Evolutionary conservation across 2,888 invertebrate species (phyloP), one percentile per base, ranked within the genome.

Genomic region (Thalpophila matura): DNA sequence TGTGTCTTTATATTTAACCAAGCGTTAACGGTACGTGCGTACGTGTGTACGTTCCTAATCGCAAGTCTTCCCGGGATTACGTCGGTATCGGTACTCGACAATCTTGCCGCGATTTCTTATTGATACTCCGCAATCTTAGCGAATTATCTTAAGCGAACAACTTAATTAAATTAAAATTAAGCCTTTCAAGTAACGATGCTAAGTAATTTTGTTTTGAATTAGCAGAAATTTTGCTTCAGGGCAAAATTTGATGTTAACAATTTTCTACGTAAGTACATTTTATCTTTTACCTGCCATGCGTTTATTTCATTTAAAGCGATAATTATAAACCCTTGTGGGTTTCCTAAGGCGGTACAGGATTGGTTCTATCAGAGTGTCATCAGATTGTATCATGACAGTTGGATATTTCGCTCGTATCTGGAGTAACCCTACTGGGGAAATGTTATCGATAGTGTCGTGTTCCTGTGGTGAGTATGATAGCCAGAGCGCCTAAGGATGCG

Each of bases 91-190:
- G 12, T 20, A 49, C 38, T 40, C 9, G 7, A 4, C 14, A 31
- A 64, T 64, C 26, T 51, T 26, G n/a, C 38, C 24, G 14, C 5
- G 14, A 26, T n/a, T n/a, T 50, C 31, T 33, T 66, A 22, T 42
- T n/a, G 7, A 5, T 27, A 24, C 31, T 26, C 27, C 5, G 20
- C 29, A 42, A 61, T 61, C 46, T 61, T 37, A 4, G 16, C 29
- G 46, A 42, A 47, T 51, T 29, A 46, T 51, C 46, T 60, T 31
- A 51, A 51, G 12, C 20, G 29, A 40, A 50, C 18, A 24, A 58
- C 35, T 54, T 50, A 58, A 66, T 65, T 65, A 40, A 73, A 73
- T 65, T 20, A 40, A 68, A 64, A 42, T 53, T 40, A 65, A 24
- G 12, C 53, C 29, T 50, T 37, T 18, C 6, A 18, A 40, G 47